Evolutionary conservation across 2,888 invertebrate species (phyloP).

Genomic region (Fabriciana adippe): DNA sequence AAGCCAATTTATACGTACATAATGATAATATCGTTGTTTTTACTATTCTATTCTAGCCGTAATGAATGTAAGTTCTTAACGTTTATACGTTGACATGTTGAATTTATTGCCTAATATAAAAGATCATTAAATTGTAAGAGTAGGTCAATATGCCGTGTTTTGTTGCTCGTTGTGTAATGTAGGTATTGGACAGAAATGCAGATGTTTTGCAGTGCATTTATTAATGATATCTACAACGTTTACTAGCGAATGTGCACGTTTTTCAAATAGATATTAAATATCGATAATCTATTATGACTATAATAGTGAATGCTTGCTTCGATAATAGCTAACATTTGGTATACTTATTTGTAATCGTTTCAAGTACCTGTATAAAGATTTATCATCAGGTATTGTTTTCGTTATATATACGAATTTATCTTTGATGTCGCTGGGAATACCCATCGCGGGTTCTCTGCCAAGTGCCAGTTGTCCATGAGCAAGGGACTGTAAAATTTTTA

Average conservation of each 20-base stretch:
- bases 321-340: too few species aligned
- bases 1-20: background rate
- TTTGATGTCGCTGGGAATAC: too few species aligned
- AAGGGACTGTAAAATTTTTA: too few species aligned
- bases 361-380: too few species aligned
- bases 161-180: conserved; percentile 46
- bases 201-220: conserved; percentile 21
- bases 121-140: conserved; percentile 43
- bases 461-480: too few species aligned
- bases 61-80: conserved; percentile 5
- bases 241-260: conserved; percentile 2
- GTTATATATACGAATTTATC: background rate
- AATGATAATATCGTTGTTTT: conserved; percentile 8
- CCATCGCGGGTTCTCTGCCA: too few species aligned
- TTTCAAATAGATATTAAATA: conserved; percentile 9
- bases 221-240: background rate
- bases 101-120: conserved; percentile 44
- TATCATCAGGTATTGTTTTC: too few species aligned
- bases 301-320: background rate
- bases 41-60: background rate
- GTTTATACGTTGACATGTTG: conserved; percentile 32
- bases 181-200: conserved; percentile 31
- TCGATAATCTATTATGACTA: background rate
- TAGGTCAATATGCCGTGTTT: conserved; percentile 49
- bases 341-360: background rate